Evolutionary conservation across 2,888 invertebrate species (phyloP).

Genomic region (Cyaniris semiargus): DNA sequence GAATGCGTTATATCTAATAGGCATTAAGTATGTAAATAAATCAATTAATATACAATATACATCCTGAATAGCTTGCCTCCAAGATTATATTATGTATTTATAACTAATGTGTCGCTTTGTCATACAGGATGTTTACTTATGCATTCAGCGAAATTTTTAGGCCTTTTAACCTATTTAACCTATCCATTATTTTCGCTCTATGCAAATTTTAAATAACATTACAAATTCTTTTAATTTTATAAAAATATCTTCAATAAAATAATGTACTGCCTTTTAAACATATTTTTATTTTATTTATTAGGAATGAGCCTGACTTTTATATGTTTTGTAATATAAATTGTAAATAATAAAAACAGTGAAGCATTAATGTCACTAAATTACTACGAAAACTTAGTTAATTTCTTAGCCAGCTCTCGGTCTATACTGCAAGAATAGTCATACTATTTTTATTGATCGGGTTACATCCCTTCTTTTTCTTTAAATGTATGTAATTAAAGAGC

Average conservation of each 20-base stretch:
- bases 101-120: background rate
- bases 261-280: background rate
- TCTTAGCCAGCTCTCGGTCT: background rate
- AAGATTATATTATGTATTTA: background rate
- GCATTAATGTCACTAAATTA: background rate
- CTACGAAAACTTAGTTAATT: background rate
- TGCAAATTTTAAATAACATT: background rate
- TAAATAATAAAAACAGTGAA: no score
- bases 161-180: background rate
- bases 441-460: constrained; percentile 19
- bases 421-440: background rate
- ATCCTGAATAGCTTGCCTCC: background rate
- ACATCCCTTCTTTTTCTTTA: background rate
- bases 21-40: constrained; percentile 19
- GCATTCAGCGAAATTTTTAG: background rate
- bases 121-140: constrained; percentile 2
- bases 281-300: background rate
- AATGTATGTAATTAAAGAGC: background rate
- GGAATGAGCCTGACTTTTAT: background rate
- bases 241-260: background rate
- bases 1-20: background rate
- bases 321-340: background rate
- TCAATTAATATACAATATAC: constrained; percentile 6
- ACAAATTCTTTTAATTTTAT: background rate
- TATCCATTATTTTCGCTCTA: background rate